A percentile compares a stretch with the other conserved stretches of the same genome.
These are phyloP conservation scores for Simalia tracyae DNA, from an alignment of 2,797 vertebrate genomes.

Conservation along the genomic window DNA sequence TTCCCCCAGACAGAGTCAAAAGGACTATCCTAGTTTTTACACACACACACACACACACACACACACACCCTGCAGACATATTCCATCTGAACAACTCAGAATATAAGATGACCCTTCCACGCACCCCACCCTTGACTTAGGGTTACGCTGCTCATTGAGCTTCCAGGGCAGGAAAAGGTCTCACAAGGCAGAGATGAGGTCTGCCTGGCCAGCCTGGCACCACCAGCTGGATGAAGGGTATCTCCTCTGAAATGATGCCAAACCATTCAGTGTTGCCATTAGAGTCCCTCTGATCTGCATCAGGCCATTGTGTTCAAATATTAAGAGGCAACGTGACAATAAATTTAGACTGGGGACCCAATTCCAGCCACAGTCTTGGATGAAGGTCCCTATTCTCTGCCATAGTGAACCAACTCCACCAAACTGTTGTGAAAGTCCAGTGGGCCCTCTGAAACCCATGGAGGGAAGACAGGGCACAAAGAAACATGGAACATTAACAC, in stretches of 20 bases:
- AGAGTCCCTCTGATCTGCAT: neutral
- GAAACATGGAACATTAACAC: too few species aligned
- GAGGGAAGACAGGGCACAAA: neutral
- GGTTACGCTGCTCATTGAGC: neutral
- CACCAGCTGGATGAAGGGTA: neutral
- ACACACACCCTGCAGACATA: neutral
- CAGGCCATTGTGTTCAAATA: neutral
- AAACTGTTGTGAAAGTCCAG: neutral
- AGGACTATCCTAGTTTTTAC: neutral
- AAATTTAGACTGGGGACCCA: neutral
- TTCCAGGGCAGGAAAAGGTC: neutral
- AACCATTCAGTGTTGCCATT: fast-evolving
- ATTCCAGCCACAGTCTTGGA: neutral
- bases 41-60: too few species aligned
- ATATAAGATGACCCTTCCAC: neutral
- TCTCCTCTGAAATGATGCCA: neutral
- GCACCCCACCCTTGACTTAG: neutral
- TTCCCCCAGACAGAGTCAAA: too few species aligned
- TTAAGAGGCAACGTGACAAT: too few species aligned
- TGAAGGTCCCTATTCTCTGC: neutral
- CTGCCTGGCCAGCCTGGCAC: neutral
- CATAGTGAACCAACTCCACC: too few species aligned
- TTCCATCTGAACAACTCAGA: neutral
- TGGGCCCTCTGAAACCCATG: neutral
- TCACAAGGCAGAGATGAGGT: neutral